Evolutionary conservation across 1,140 invertebrate species (phyloP), one percentile per base, ranked within the genome.

Genomic region (Achatina immaculata): DNA sequence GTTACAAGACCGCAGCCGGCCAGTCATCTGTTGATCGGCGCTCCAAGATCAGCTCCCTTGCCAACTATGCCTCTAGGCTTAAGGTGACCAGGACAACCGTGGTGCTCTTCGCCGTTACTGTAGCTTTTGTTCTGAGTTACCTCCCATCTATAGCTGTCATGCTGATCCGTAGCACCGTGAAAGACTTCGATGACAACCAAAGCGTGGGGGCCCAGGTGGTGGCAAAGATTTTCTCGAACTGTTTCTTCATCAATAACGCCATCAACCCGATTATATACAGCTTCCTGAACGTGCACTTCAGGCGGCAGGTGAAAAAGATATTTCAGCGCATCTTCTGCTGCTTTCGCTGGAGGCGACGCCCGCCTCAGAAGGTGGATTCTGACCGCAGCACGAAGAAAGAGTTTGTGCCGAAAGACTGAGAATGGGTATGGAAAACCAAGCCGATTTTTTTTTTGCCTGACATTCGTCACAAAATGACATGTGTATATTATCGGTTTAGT

Each of bases 231-330:
- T 90, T 89, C 82, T 88, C 88, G 16, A 85, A 89, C 78, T 88
- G 85, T 68, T 87, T 84, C 81, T 88, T 90, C 76, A 83, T 89
- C 62, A 90, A 90, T 81, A 89, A 89, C 80, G 87, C 88, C 36
- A 86, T 86, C 40, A 90, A 90, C 81, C 89, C 89, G 9, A 84
- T 90, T 45, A 90, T 90, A 65, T 90, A 90, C 83, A 89, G 87
- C 42, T 89, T 89, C 75, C 81, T 90, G 51, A 90, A 90, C 84
- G 81, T 84, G 21, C 87, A 87, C 80, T 90, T 90, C 84, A 69
- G 89, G 36, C 81, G 80, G 28, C 86, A 84, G 48, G 81, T 80
- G 0, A 73, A 73, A n/a, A 81, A 80, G 45, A 81, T 81, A 16
- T 68, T 84, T 55, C 58, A 81, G 55, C 82, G 78, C 36, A 34